Evolutionary conservation across 2,797 vertebrate species (phyloP).

Genomic region (Sebastes minor): DNA sequence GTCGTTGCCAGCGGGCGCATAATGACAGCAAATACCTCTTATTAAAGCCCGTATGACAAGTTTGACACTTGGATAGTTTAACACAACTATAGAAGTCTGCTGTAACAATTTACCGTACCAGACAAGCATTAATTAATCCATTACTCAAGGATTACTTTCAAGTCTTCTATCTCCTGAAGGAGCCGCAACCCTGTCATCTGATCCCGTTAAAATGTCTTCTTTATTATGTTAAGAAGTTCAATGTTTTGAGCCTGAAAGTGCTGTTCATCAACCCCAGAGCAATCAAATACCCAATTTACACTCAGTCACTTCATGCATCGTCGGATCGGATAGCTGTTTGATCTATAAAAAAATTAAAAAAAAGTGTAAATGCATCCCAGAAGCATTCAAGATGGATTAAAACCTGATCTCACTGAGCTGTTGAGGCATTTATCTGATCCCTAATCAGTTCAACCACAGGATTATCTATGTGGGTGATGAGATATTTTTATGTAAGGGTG

Average conservation of each 20-base stretch:
- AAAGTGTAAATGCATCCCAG: neutral
- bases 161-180: neutral
- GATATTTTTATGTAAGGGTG: neutral
- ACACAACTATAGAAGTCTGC: neutral
- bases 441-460: neutral
- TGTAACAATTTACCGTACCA: neutral
- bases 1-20: neutral
- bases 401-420: neutral
- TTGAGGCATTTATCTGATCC: neutral
- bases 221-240: neutral
- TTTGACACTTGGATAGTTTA: neutral
- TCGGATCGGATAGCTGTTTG: neutral
- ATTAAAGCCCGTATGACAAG: neutral
- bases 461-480: neutral
- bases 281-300: neutral
- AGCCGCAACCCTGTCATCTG: neutral
- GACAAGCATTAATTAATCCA: neutral
- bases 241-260: neutral
- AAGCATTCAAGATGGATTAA: neutral
- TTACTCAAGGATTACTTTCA: slow-evolving; percentile 1
- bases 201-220: neutral
- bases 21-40: slow-evolving; percentile 27
- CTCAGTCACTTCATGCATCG: neutral
- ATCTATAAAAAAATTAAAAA: neutral
- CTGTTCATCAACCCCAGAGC: neutral